Percentiles rank a stretch among this genome's conserved stretches.
Conservation (phyloP, 2,888 invertebrate genomes). For the Drosophila neoperkinsi region DNA sequence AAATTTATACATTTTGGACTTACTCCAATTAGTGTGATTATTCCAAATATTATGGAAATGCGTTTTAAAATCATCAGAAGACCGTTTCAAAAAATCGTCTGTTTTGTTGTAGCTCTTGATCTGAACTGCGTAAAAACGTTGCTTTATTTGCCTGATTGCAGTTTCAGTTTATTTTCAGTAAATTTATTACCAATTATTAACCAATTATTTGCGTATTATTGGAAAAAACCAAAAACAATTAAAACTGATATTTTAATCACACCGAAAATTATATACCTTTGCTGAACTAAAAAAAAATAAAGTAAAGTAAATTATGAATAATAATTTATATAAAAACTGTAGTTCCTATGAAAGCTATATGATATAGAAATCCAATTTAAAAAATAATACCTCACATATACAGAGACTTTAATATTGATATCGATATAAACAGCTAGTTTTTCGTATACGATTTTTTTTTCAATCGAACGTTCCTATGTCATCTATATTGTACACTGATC, state of each 20-base stretch:
- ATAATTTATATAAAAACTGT: too few species aligned
- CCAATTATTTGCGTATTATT: background rate
- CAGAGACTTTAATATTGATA: too few species aligned
- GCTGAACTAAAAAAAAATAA: too few species aligned
- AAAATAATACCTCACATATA: too few species aligned
- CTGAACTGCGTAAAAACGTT: background rate
- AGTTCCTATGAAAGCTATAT: too few species aligned
- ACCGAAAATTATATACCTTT: too few species aligned
- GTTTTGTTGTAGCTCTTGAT: background rate
- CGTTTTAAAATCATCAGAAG: constrained; percentile 13
- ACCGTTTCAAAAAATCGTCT: background rate
- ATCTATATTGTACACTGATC: background rate
- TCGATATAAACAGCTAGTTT: background rate
- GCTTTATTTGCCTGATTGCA: constrained; percentile 2
- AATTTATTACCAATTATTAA: too few species aligned
- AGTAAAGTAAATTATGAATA: too few species aligned
- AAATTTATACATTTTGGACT: constrained; percentile 1
- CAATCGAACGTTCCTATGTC: background rate
- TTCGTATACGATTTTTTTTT: background rate
- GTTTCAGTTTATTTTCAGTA: background rate
- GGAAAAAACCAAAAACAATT: background rate
- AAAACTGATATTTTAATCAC: too few species aligned
- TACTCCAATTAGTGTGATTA: constrained; percentile 9
- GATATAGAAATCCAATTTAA: too few species aligned
- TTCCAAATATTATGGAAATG: background rate